Percentiles rank a stretch among this genome's conserved stretches.
phyloP scores from a whole-genome alignment of 2,888 invertebrate genomes.

The Ochlodes sylvanus region DNA sequence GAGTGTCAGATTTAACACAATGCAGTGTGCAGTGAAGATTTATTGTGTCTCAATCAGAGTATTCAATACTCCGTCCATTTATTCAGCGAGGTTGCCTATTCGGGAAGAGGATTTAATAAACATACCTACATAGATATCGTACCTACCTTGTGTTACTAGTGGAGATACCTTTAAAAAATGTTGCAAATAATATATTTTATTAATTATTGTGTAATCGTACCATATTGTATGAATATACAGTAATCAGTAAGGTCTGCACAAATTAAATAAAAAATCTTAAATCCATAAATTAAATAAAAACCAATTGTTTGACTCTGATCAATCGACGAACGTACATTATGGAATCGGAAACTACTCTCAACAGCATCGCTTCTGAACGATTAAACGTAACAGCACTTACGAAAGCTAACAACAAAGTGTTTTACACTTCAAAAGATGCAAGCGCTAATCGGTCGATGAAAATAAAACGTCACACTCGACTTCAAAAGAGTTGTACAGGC shows the following conservation, averaged over 20 bases:
- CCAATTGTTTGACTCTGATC: background rate
- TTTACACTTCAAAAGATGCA: constrained; percentile 32
- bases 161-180: no score
- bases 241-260: no score
- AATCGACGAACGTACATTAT: constrained; percentile 6
- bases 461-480: constrained; percentile 36
- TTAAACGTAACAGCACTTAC: constrained; percentile 5
- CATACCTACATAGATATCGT: background rate
- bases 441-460: constrained; percentile 22
- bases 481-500: constrained; percentile 42
- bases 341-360: constrained; percentile 17
- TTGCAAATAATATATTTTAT: no score
- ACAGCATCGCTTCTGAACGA: constrained; percentile 9
- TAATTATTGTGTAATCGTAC: no score
- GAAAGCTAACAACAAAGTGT: constrained; percentile 25
- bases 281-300: background rate
- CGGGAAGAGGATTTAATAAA: constrained; percentile 7
- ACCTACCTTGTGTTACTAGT: background rate
- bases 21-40: constrained; percentile 31
- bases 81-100: constrained; percentile 11
- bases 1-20: constrained; percentile 37
- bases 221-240: no score
- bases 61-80: constrained; percentile 23
- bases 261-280: no score
- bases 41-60: constrained; percentile 35